Conservation (phyloP, 2,113 vertebrate genomes). For the Poeciliopsis prolifica region DNA sequence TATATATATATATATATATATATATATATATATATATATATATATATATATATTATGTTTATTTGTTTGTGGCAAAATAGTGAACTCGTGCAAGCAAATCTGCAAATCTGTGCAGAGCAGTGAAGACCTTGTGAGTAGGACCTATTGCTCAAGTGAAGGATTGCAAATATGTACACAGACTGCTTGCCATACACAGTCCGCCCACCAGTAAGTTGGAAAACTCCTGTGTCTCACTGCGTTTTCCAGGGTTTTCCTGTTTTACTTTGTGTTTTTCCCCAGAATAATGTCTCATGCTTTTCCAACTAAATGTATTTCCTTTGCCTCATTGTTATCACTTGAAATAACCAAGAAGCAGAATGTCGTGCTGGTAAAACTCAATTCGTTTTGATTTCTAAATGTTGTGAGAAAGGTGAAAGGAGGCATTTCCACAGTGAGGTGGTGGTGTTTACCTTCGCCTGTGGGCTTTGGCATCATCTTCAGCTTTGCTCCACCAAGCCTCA, state of each 20-base stretch:
- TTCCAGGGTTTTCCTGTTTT: not conserved
- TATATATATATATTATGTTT: too few relatives aligned
- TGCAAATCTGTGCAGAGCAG: not conserved
- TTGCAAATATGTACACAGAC: not conserved
- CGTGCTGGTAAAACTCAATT: not conserved
- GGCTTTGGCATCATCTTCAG: not conserved
- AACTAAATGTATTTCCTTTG: not conserved
- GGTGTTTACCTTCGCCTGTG: not conserved
- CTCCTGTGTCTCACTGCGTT: not conserved
- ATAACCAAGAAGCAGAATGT: not conserved
- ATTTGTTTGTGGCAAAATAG: not conserved
- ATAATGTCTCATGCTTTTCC: not conserved
- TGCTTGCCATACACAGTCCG: not conserved
- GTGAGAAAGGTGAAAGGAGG: not conserved
- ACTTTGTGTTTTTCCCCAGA: slow-evolving; percentile 13
- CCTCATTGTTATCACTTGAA: not conserved
- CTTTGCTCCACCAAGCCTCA: not conserved
- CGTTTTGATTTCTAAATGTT: not conserved
- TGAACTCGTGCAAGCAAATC: not conserved
- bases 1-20: too few relatives aligned
- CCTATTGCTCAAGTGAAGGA: not conserved
- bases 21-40: too few relatives aligned
- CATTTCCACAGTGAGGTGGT: not conserved
- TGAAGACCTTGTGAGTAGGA: not conserved
- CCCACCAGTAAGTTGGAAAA: not conserved